Evolutionary conservation across 2,888 invertebrate genomes (phyloP).

Genomic region (Drosophila cracens): DNA sequence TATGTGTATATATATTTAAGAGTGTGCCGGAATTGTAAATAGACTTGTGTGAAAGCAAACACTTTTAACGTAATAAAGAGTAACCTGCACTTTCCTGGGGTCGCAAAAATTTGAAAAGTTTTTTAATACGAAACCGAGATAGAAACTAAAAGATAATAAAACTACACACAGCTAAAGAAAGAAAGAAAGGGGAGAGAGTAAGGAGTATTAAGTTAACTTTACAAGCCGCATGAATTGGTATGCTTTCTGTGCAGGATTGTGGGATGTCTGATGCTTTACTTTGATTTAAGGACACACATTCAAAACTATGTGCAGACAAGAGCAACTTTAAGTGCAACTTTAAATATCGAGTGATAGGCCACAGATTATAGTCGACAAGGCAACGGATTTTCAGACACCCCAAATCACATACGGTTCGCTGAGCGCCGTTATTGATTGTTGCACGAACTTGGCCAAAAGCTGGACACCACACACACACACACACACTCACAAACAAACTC

Average conservation of each 20-base stretch:
- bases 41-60: constrained; percentile 66
- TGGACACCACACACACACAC: constrained; percentile 9
- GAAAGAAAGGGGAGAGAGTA: neutral
- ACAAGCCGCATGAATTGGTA: constrained; percentile 36
- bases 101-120: constrained; percentile 69
- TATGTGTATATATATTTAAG: constrained; percentile 9
- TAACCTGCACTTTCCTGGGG: constrained; percentile 67
- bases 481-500: neutral
- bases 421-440: constrained; percentile 57
- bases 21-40: constrained; percentile 37
- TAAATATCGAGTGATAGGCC: constrained; percentile 24
- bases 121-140: constrained; percentile 55
- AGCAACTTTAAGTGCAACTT: constrained; percentile 32
- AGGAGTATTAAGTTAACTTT: constrained; percentile 21
- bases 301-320: constrained; percentile 43
- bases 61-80: constrained; percentile 73
- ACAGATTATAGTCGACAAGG: constrained; percentile 21
- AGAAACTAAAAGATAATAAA: constrained; percentile 2
- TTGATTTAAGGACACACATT: constrained; percentile 10
- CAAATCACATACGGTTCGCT: constrained; percentile 31
- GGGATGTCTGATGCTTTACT: neutral
- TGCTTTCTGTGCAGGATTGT: constrained; percentile 19
- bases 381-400: constrained; percentile 23
- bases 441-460: constrained; percentile 44
- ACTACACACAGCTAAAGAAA: neutral